These are phyloP conservation scores for Drosophila erecta DNA, from an alignment of 1,140 invertebrate species.

Conservation along the genomic window DNA sequence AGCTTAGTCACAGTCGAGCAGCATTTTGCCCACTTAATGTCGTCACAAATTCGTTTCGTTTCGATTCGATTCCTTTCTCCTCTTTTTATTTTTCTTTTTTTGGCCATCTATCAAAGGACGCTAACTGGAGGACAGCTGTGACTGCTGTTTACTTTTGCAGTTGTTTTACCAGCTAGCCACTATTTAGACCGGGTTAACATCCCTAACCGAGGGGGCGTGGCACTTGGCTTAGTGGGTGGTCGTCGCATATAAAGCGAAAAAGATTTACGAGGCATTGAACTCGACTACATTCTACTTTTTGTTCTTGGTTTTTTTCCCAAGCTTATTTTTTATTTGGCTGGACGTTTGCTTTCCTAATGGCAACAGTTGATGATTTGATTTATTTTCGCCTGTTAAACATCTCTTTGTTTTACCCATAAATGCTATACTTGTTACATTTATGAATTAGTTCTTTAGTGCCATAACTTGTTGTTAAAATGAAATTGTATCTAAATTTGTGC, in stretches of 20 bases:
- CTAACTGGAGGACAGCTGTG: slow-evolving; percentile 44
- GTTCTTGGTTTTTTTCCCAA: background rate
- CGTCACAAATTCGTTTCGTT: slow-evolving; percentile 39
- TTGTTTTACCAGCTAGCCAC: slow-evolving; percentile 12
- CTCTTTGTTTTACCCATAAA: background rate
- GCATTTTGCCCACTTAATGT: slow-evolving; percentile 19
- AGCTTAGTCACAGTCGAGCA: slow-evolving; percentile 40
- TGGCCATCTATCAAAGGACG: slow-evolving; percentile 43
- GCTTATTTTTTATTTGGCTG: slow-evolving; percentile 18
- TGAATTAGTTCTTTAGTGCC: too few species aligned
- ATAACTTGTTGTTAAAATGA: too few species aligned
- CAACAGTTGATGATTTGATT: slow-evolving; percentile 29
- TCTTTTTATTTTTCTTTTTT: slow-evolving; percentile 4
- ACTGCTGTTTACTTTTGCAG: slow-evolving; percentile 23
- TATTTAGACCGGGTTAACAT: slow-evolving; percentile 48
- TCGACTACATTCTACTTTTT: background rate
- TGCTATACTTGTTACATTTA: background rate
- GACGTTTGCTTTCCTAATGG: slow-evolving; percentile 20
- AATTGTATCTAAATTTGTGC: too few species aligned
- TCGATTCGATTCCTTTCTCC: slow-evolving; percentile 3
- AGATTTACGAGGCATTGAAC: slow-evolving; percentile 71
- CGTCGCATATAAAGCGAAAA: slow-evolving; percentile 31
- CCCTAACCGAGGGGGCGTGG: slow-evolving; percentile 14
- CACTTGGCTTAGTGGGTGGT: slow-evolving; percentile 19
- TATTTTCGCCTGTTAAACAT: slow-evolving; percentile 7